Evolutionary conservation across 2,888 invertebrate genomes (phyloP).

Genomic region (Lasius fuliginosus): DNA sequence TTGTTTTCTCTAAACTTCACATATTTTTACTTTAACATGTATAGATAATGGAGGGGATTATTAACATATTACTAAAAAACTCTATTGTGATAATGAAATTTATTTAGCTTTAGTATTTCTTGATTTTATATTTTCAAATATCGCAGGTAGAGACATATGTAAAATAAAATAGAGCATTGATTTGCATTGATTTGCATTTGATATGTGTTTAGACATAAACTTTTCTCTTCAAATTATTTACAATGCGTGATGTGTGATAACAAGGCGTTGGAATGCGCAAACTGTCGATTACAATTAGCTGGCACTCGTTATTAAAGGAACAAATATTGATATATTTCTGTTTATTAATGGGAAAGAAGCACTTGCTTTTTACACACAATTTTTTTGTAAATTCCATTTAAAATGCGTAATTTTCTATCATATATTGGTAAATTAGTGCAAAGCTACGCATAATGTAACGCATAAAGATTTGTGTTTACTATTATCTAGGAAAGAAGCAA

Average conservation of each 20-base stretch:
- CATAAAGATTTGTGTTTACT: not conserved
- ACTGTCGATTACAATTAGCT: conserved; percentile 2
- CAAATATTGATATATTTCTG: not conserved
- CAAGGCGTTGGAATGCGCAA: conserved; percentile 6
- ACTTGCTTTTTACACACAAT: not conserved
- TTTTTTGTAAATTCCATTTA: conserved; percentile 19
- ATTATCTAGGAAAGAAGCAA: not conserved
- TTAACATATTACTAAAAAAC: not conserved
- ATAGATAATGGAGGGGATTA: not conserved
- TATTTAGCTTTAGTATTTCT: conserved; percentile 17
- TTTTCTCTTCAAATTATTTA: conserved; percentile 37
- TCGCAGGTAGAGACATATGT: conserved; percentile 54
- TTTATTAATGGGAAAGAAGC: not conserved
- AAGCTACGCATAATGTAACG: not conserved
- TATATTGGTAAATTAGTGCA: not conserved
- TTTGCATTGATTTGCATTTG: conserved; percentile 61
- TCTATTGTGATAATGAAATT: conserved; percentile 36
- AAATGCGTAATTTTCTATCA: not conserved
- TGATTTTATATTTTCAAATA: conserved; percentile 41
- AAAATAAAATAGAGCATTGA: conserved; percentile 66
- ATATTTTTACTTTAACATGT: not conserved
- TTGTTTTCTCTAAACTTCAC: not conserved
- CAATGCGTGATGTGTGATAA: conserved; percentile 41
- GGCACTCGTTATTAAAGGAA: conserved; percentile 3
- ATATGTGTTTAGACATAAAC: conserved; percentile 68